Base-by-base conservation (phyloP, 2,113 vertebrate genomes). In the Acanthisitta chloris region DNA sequence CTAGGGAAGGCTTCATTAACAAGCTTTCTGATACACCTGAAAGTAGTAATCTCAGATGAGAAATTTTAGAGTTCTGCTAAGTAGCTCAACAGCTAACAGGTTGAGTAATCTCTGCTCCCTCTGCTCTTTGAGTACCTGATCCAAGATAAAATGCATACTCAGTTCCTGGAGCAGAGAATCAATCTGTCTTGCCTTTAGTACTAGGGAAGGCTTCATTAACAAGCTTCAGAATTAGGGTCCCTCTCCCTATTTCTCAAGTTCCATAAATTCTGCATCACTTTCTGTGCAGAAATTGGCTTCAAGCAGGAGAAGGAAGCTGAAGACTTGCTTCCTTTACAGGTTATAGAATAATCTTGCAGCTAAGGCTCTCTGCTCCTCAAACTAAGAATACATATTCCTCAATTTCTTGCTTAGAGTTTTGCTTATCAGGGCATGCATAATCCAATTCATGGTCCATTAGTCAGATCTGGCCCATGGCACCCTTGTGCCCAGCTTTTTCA, bases 81-180 rank as follows among this genome's bases (percentile, higher is more conserved):
- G 46, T 54, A 91, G 49, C 55, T 94, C 76, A 74, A 58, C 51
- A 88, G 57, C 70, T 95, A 94, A 74, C 2, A 9, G 33, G 25
- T 7, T 81, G 71, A 33, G 33, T 90, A 95, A 88, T 93, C 42
- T 93, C 88, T 94, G 55, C 42, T 95, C 71, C 38, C 42, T 86
- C 64, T 88, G 36, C 58, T 77, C 34, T 52, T 83, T 33, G 26
- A 46, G 23, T 77, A 73, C 46, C 26, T 74, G 42, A 80, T 86
- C 67, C 80, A 88, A 88, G 28, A n/a, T 46, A 93, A 88, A 73
- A 90, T 40, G 9, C 9, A 61, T 77, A 45, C 18, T 28, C 38
- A 45, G 7, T 59, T 95, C 48, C 70, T 86, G 45, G 62, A 92
- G 25, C 49, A 69, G 31, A 6, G 52, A 65, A 52, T 2, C 2